These are phyloP conservation scores for Cairina moschata DNA, from an alignment of 2,113 vertebrate genomes.

Conservation along the genomic window DNA sequence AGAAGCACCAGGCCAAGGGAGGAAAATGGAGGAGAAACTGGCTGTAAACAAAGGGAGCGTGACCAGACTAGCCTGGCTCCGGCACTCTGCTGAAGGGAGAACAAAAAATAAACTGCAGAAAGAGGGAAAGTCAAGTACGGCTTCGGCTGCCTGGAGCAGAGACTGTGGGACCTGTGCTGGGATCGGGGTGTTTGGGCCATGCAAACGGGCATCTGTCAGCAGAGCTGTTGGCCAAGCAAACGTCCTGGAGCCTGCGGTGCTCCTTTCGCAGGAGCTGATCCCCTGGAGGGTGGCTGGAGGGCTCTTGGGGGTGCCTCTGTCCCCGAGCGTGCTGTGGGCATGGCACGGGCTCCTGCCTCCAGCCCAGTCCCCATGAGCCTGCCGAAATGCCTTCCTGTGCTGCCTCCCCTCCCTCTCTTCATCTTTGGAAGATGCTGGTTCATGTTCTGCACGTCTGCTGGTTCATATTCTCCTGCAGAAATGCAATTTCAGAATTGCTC, in stretches of 20 bases:
- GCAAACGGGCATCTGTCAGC: rapidly evolving
- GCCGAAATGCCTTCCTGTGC: too few species aligned
- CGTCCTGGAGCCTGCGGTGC: background rate
- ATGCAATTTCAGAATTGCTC: background rate
- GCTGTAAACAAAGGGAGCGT: background rate
- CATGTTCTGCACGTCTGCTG: background rate
- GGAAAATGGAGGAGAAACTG: background rate
- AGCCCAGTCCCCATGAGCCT: background rate
- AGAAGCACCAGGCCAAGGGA: background rate
- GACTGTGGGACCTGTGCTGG: background rate
- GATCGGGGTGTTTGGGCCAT: rapidly evolving
- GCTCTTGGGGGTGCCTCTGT: too few species aligned
- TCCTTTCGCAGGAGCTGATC: background rate
- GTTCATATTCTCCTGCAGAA: background rate
- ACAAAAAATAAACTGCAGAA: conserved; percentile 20
- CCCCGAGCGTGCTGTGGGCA: too few species aligned
- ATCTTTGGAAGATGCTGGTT: rapidly evolving
- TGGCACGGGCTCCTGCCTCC: background rate
- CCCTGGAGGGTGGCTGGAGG: background rate
- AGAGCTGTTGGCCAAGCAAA: background rate
- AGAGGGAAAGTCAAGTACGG: background rate
- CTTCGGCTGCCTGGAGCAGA: background rate
- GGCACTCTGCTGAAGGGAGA: background rate
- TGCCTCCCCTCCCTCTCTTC: too few species aligned
- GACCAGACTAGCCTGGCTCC: conserved; percentile 14